Base-by-base conservation (phyloP, 2,113 vertebrate genomes). In the Odontesthes bonariensis region DNA sequence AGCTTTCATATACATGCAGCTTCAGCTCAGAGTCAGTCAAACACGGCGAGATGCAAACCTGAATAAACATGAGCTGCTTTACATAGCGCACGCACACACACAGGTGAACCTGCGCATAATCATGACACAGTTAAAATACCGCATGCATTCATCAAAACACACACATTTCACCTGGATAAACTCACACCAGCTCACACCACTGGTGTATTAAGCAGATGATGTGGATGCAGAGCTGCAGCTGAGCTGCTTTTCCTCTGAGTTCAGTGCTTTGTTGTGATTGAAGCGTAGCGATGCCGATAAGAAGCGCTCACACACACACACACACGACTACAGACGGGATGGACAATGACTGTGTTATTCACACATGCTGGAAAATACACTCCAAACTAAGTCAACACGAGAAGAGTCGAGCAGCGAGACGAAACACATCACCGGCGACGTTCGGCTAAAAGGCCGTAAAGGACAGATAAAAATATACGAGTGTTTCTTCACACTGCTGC, bases 1-100 rank as follows among this genome's bases (percentile, higher is more conserved):
- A 42, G 9, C 19, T 4, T 32, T 44, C 33, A 44, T 60, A 52
- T 81, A 65, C 40, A n/a, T 4, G 6, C 62, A 8, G 64, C 60
- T 61, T 2, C 22, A 20, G 71, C 79, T 57, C 53, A 46, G 57
- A 59, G 63, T 71, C 79, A 72, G 32, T 71, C 86, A 67, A 70
- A 57, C 69, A 65, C 58, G n/a, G 10, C 8, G 14, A 60, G 31
- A 71, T 11, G 27, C 61, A 53, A 68, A 57, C 35, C 84, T 80
- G 84, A 83, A 73, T 83, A 83, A 85, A 86, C 82, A 77, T 19
- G 72, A 78, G 75, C 33, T 17, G 33, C 66, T 82, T 55, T 56
- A 46, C 31, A 46, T 33, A 0, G 1, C 1, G 64, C 4, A 62
- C 61, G 63, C 19, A 40, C 6, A 73, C 51, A 76, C 49, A 54